phyloP scores from a whole-genome alignment of 2,888 invertebrate genomes.

The Cephus pulcher region DNA sequence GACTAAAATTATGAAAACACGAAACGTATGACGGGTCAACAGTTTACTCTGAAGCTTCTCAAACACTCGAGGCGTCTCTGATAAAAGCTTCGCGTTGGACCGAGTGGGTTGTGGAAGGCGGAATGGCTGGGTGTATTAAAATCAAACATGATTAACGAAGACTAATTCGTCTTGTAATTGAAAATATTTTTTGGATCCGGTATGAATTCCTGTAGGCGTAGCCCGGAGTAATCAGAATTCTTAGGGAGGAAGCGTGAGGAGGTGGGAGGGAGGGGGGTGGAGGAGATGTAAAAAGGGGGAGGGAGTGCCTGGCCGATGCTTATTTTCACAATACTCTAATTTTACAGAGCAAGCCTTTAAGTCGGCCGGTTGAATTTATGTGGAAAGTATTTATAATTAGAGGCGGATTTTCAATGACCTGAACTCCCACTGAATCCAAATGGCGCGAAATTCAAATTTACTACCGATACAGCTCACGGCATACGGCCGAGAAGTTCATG shows the following conservation, averaged over 20 bases:
- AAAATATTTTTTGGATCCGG: not conserved
- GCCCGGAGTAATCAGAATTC: not conserved
- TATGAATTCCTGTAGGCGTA: not conserved
- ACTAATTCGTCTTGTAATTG: not conserved
- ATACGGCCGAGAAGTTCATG: not conserved
- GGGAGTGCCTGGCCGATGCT: not conserved
- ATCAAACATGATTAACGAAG: not conserved
- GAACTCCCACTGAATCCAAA: not conserved
- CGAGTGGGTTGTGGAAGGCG: not conserved
- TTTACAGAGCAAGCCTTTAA: not conserved
- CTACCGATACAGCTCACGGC: not conserved
- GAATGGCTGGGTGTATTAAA: not conserved
- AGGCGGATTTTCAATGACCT: not conserved
- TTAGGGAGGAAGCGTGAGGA: not conserved
- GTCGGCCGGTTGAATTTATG: not conserved
- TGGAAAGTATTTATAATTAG: not conserved
- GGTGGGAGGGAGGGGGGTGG: not conserved
- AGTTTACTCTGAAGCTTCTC: not conserved
- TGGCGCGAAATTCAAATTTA: not conserved
- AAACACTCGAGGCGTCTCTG: not conserved
- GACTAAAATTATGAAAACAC: not conserved
- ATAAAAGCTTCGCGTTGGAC: not conserved
- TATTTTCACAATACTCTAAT: constrained; percentile 6
- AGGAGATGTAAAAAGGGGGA: not conserved
- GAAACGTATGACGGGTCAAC: not conserved